phyloP scores from a whole-genome alignment of 2,113 vertebrate species.

The Muntiacus muntjak region DNA sequence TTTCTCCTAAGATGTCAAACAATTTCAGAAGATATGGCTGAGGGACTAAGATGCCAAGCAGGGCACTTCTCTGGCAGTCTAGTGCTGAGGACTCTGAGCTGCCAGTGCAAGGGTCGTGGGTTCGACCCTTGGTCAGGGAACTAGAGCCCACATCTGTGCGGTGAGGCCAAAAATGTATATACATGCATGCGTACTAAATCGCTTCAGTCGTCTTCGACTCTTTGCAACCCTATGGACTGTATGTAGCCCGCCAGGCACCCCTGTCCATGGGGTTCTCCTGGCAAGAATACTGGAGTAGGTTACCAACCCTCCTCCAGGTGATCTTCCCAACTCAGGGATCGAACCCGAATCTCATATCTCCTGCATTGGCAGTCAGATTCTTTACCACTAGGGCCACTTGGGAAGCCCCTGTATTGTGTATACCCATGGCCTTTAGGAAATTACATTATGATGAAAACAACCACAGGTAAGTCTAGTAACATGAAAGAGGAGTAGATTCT shows the following conservation, averaged over 20 bases:
- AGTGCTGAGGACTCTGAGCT: neutral
- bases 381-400: neutral
- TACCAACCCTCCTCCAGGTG: neutral
- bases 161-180: neutral
- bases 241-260: neutral
- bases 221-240: neutral
- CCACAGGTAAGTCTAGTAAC: neutral
- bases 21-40: neutral
- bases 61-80: neutral
- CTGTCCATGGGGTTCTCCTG: neutral
- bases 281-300: neutral
- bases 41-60: neutral
- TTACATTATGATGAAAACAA: neutral
- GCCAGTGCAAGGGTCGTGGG: neutral
- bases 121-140: neutral
- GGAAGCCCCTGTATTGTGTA: neutral
- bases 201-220: neutral
- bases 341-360: neutral
- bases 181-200: rapidly evolving
- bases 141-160: neutral
- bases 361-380: neutral
- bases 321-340: neutral
- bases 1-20: neutral
- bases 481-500: neutral
- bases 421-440: neutral